Base-by-base conservation (phyloP, 2,113 vertebrate genomes). In the Suricata suricatta region DNA sequence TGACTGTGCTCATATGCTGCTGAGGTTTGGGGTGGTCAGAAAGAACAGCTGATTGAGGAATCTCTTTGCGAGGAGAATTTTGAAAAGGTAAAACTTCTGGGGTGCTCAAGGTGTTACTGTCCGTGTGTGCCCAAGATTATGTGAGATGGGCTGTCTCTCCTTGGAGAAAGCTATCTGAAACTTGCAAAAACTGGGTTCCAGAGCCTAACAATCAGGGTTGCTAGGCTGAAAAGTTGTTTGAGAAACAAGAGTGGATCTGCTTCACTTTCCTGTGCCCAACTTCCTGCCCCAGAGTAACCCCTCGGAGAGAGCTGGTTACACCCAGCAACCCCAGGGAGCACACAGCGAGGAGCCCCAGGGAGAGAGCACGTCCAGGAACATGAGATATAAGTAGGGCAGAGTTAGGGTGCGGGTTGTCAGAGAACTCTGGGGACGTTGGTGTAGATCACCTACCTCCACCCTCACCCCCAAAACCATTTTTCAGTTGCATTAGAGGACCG, bases 371-470 rank as follows among this genome's bases (percentile, higher is more conserved):
- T 69, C n/a, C 19, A 52, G 57, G 41, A 88, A 29, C 5, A 12
- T 33, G n/a, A 54, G 33, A 21, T 85, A 91, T 91, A 97, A 95
- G 50, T 23, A 69, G 57, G 3, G 25, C 29, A 33, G 25, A 50
- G 13, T 54, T 8, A 52, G 41, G 8, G 3, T 14, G 14, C 23
- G 0, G 50, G 4, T 2, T 27, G 17, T 38, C 1, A 54, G 21
- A 86, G 86, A 85, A 88, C 10, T 54, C 5, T 57, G 44, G 3
- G 14, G 29, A n/a, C 0, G 25, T 44, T 76, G 0, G 3, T 41
- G 10, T 29, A 29, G 41, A 29, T 44, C 72, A 9, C 41, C 2
- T 44, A 44, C 3, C 25, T 44, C 38, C 7, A 16, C 25, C 25
- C 41, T 44, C 14, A 15, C 13, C 31, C 31, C 5, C 41, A 9